Evolutionary conservation across 2,797 vertebrate species (phyloP).

Genomic region (Trichosurus vulpecula): DNA sequence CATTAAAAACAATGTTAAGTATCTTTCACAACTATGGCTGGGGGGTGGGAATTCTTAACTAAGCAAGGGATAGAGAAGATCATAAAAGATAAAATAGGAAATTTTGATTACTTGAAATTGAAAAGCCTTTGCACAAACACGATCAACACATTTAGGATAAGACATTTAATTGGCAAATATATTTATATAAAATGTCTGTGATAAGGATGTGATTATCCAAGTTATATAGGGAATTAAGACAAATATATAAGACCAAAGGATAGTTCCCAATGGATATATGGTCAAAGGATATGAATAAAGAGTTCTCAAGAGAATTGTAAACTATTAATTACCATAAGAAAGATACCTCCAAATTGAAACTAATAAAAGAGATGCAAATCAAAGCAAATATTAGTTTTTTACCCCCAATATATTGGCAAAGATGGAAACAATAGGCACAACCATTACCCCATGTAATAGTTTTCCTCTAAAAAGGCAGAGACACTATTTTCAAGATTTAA

Average conservation of each 20-base stretch:
- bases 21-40: no score
- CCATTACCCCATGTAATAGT: neutral
- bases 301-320: neutral
- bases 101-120: neutral
- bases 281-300: neutral
- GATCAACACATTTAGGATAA: neutral
- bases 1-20: neutral
- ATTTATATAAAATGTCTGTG: neutral
- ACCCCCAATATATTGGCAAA: neutral
- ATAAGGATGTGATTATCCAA: neutral
- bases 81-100: neutral
- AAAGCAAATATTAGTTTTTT: neutral
- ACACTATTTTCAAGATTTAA: neutral
- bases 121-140: neutral
- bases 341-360: neutral
- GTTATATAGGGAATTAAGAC: neutral
- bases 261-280: neutral
- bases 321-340: neutral
- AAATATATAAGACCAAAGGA: neutral
- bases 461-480: neutral
- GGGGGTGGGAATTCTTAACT: neutral
- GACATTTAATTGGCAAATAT: neutral
- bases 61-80: neutral
- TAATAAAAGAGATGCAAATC: neutral
- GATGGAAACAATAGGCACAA: neutral